Percentiles rank a stretch among this genome's conserved stretches.
phyloP scores from a whole-genome alignment of 2,113 vertebrate species.

The Hepsetus odoe region DNA sequence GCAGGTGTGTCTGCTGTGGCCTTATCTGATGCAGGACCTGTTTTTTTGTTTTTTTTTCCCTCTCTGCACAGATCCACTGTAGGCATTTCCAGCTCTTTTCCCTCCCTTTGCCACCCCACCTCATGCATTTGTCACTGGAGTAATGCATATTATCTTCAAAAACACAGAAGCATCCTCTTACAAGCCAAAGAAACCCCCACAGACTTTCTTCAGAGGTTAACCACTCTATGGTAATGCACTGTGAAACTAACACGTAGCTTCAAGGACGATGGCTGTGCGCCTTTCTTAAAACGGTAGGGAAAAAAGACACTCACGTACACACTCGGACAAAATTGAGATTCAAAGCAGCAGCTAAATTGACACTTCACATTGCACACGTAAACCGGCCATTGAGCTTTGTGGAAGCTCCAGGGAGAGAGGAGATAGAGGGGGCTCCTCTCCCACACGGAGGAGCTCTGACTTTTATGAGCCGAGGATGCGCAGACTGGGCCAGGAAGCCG shows the following conservation, averaged over 20 bases:
- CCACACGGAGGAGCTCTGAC: slow-evolving; percentile 48
- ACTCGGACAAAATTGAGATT: slow-evolving; percentile 29
- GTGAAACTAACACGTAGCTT: slow-evolving; percentile 6
- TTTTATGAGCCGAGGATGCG: slow-evolving; percentile 48
- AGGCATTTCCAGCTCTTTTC: not conserved
- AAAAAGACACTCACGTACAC: not conserved
- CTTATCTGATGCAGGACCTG: slow-evolving; percentile 31
- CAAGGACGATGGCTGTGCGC: slow-evolving; percentile 34
- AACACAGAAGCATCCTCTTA: slow-evolving; percentile 19
- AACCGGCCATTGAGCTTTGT: slow-evolving; percentile 38
- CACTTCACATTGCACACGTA: slow-evolving; percentile 43
- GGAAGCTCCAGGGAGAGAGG: slow-evolving; percentile 38
- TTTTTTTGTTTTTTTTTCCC: not conserved
- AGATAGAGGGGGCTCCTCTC: slow-evolving; percentile 47
- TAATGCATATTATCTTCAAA: slow-evolving; percentile 34
- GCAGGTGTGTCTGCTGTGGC: slow-evolving; percentile 20
- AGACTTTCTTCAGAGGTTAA: slow-evolving; percentile 24
- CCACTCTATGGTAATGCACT: slow-evolving; percentile 7
- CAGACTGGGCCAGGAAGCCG: slow-evolving; percentile 33
- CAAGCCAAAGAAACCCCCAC: slow-evolving; percentile 1
- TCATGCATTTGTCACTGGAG: slow-evolving; percentile 13
- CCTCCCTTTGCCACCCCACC: not conserved
- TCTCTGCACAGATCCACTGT: not conserved
- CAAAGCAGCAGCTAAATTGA: slow-evolving; percentile 42
- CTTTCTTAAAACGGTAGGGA: not conserved